A percentile compares a stretch with the other conserved stretches of the same genome.
These are phyloP conservation scores for Catalaphyllia jardinei DNA, from an alignment of 64 coral and sea anemone species.

Conservation along the genomic window DNA sequence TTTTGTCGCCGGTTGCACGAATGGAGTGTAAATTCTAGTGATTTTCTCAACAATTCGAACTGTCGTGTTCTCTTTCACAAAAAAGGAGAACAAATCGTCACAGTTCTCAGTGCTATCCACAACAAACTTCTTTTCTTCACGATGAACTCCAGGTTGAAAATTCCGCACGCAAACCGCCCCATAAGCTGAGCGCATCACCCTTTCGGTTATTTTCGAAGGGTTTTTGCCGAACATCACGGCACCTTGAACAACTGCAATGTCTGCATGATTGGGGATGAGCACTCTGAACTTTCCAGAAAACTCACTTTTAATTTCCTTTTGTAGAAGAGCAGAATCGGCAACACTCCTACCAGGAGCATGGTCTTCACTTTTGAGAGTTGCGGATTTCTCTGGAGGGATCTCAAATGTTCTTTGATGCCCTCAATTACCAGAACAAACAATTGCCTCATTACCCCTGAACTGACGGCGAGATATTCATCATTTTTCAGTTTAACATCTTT, in stretches of 20 bases:
- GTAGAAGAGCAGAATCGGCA: neutral
- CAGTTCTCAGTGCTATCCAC: neutral
- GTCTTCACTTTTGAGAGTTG: neutral
- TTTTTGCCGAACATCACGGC: neutral
- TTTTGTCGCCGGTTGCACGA: neutral
- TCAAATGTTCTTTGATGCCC: neutral
- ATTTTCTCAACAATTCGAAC: neutral
- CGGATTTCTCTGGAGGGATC: neutral
- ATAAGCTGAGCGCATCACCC: neutral
- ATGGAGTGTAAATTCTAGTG: neutral
- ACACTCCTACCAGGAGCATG: neutral
- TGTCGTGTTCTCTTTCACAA: neutral
- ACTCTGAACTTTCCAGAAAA: neutral
- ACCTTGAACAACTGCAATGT: neutral
- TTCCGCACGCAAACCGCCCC: neutral
- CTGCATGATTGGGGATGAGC: neutral
- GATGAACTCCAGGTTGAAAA: neutral
- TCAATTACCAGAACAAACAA: neutral
- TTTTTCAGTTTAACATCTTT: neutral
- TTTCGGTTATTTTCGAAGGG: neutral
- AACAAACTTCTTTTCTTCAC: neutral
- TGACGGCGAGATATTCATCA: neutral
- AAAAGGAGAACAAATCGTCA: neutral
- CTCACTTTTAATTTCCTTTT: neutral
- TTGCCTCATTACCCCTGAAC: neutral